A percentile compares a stretch with the other conserved stretches of the same genome.
Conservation (phyloP, 2,888 invertebrate genomes). For the Drosophila hawaiiensis region DNA sequence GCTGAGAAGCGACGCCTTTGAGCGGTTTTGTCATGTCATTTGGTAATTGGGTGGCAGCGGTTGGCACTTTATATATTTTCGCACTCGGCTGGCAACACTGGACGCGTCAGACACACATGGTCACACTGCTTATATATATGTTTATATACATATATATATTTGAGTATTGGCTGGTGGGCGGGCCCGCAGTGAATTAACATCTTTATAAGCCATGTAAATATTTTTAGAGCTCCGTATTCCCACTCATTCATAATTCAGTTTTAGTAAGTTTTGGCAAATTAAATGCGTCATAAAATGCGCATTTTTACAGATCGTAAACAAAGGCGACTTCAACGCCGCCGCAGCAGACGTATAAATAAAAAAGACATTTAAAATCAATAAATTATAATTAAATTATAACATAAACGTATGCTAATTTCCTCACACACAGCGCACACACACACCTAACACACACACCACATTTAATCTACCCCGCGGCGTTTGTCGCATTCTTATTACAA, state of each 20-base stretch:
- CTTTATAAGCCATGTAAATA: conserved; percentile 15
- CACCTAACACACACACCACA: not conserved
- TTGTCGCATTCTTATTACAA: conserved; percentile 66
- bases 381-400: conserved; percentile 84
- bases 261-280: conserved; percentile 59
- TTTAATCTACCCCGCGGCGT: conserved; percentile 60
- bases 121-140: conserved; percentile 34
- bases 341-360: conserved; percentile 50
- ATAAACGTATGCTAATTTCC: conserved; percentile 82
- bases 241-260: conserved; percentile 50
- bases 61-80: conserved; percentile 82
- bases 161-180: conserved; percentile 11
- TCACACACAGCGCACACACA: conserved; percentile 22
- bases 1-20: conserved; percentile 64
- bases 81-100: conserved; percentile 59
- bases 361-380: conserved; percentile 76
- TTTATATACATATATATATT: not conserved
- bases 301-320: conserved; percentile 82
- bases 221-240: conserved; percentile 4
- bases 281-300: conserved; percentile 65
- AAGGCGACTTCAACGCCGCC: conserved; percentile 79
- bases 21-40: conserved; percentile 84
- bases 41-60: conserved; percentile 85
- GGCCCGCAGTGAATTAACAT: conserved; percentile 26
- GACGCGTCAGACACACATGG: conserved; percentile 33